Conservation (phyloP, 2,888 invertebrate genomes). For the Acleris sparsana region DNA sequence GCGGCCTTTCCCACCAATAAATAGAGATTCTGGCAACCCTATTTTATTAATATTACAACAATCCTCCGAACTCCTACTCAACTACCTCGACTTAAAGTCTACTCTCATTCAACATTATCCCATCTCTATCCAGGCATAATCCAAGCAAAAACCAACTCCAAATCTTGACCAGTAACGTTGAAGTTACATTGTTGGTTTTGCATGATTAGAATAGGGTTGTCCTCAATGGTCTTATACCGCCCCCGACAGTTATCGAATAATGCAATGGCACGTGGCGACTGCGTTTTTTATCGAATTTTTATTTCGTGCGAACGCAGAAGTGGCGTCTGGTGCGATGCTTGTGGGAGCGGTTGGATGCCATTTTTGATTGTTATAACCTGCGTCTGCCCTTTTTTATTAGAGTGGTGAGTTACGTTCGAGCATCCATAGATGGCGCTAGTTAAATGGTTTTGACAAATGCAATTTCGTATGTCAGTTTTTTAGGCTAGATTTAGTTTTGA, state of each 20-base stretch:
- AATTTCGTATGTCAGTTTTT: not conserved
- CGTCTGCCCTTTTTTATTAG: constrained; percentile 24
- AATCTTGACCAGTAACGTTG: constrained; percentile 27
- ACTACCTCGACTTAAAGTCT: not conserved
- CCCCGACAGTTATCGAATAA: constrained; percentile 82
- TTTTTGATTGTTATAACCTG: constrained; percentile 40
- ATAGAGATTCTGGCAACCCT: constrained; percentile 75
- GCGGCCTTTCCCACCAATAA: constrained; percentile 83
- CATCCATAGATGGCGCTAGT: not conserved
- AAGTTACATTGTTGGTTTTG: constrained; percentile 39
- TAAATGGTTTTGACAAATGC: not conserved
- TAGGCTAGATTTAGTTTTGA: too few species aligned
- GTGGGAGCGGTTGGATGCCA: constrained; percentile 44
- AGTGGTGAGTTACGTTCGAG: not conserved
- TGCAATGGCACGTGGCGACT: constrained; percentile 73
- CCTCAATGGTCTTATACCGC: constrained; percentile 75
- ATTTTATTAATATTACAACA: constrained; percentile 45
- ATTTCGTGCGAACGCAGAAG: constrained; percentile 75
- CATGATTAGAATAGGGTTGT: constrained; percentile 70
- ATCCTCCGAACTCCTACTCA: constrained; percentile 17
- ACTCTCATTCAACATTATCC: not conserved
- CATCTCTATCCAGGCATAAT: not conserved
- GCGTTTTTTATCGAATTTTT: constrained; percentile 76
- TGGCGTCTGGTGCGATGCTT: constrained; percentile 74
- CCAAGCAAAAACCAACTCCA: constrained; percentile 44